Base-by-base conservation (phyloP, 2,797 vertebrate species). In the Aviceda cuculoides region DNA sequence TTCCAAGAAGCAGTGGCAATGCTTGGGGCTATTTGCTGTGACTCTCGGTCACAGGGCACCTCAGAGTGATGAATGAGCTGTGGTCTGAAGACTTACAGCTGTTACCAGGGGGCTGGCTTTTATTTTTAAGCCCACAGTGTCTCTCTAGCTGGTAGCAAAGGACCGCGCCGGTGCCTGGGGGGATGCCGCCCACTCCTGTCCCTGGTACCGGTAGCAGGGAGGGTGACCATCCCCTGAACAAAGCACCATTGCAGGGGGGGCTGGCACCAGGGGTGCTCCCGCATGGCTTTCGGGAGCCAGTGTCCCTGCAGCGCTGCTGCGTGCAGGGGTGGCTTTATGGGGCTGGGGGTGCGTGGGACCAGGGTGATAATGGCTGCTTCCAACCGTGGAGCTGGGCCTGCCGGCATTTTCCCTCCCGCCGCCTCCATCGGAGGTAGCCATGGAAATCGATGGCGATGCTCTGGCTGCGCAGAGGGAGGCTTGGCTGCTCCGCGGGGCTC, bases 401-500 rank as follows among this genome's bases (percentile, higher is more conserved):
- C 28, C 4, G 1, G 15, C 7, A 5, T 40, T 49, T 42, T 47
- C 24, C 35, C 63, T 72, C 80, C 42, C 3, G 0, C 15, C 2
- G 5, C 59, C 59, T 90, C 71, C 47, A 9, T 21, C 7, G 2
- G 18, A 15, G 49, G 44, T 24, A 79, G 40, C 66, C 58, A 6
- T 1, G 59, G 80, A 13, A 47, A 78, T 24, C 6, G 0, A 72
- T 2, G 42, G 22, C 1, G 10, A 26, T 35, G 88, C 63, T 52
- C 61, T 78, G 44, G 49, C 33, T 28, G 28, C 1, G 5, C 52
- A 49, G 78, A 24, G 44, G 42, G 74, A 68, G 42, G 33, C 21
- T 70, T 1, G 3, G 50, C 28, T 3, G 8, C 0, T 1, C n/a
- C 3, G 0, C 0, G 5, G 42, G 16, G n/a, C 53, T 71, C 42